phyloP scores from a whole-genome alignment of 2,797 vertebrate genomes.

The Trematomus bernacchii region DNA sequence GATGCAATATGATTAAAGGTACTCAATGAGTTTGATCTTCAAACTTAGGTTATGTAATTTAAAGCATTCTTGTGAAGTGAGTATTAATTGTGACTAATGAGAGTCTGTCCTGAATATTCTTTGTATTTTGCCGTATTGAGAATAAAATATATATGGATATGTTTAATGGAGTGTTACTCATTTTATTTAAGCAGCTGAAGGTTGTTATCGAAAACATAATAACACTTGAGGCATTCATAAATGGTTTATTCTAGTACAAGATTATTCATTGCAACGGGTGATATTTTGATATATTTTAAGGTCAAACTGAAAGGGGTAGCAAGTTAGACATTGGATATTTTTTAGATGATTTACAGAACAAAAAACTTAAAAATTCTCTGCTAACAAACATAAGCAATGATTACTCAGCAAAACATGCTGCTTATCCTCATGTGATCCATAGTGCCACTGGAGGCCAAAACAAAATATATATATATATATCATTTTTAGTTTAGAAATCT shows the following conservation, averaged over 20 bases:
- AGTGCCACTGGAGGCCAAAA: neutral
- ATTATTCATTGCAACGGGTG: neutral
- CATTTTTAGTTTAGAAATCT: no score
- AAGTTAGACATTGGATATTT: neutral
- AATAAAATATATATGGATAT: conserved; percentile 98
- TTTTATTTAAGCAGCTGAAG: conserved; percentile 8
- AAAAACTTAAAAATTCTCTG: neutral
- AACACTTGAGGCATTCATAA: neutral
- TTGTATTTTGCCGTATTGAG: conserved; percentile 99
- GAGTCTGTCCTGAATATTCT: conserved; percentile 99
- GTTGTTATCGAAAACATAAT: neutral
- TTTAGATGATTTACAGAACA: neutral
- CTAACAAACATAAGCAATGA: neutral
- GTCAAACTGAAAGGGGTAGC: neutral
- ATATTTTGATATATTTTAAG: neutral
- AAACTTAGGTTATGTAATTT: conserved; percentile 89
- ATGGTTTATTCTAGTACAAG: neutral
- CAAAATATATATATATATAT: no score
- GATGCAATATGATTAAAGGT: conserved; percentile 90
- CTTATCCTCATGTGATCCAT: neutral
- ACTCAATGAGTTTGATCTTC: conserved; percentile 86
- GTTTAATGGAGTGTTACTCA: conserved; percentile 61
- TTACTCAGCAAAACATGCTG: neutral
- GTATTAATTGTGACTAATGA: conserved; percentile 91
- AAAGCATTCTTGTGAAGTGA: conserved; percentile 89